These are phyloP conservation scores for Diceros bicornis DNA, from an alignment of 2,797 vertebrate species.

Conservation along the genomic window DNA sequence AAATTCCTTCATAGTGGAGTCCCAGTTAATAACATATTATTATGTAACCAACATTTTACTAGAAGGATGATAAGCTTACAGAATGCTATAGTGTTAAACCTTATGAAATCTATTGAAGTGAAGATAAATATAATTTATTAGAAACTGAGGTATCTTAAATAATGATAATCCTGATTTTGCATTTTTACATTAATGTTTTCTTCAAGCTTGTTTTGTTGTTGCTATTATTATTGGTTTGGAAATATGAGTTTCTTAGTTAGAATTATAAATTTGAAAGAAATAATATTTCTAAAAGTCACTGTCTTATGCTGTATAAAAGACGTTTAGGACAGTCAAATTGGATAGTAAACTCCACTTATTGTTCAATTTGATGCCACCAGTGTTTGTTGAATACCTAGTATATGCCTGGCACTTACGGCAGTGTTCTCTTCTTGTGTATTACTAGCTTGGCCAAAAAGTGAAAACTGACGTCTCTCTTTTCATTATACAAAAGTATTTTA, in stretches of 20 bases:
- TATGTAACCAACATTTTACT: not conserved
- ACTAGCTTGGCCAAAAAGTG: not conserved
- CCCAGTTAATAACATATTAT: not conserved
- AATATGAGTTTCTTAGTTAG: not conserved
- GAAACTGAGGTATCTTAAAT: constrained; percentile 5
- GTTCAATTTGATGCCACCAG: not conserved
- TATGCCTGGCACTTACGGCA: not conserved
- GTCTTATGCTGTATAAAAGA: not conserved
- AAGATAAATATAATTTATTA: not conserved
- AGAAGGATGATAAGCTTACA: constrained; percentile 34
- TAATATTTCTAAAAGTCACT: not conserved
- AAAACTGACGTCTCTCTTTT: constrained; percentile 36
- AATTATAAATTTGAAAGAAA: constrained; percentile 48
- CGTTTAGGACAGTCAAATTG: not conserved
- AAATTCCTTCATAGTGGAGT: not conserved
- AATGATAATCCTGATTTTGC: not conserved
- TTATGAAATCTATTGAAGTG: not conserved
- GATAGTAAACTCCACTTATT: not conserved
- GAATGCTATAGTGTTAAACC: not conserved
- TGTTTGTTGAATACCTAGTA: not conserved
- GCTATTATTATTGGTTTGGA: constrained; percentile 48
- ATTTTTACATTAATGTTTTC: constrained; percentile 31
- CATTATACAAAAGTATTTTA: not conserved
- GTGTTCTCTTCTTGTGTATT: not conserved
- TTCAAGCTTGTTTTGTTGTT: constrained; percentile 50